Evolutionary conservation across 2,113 vertebrate genomes (phyloP), one percentile per base, ranked within the genome.

Genomic region (Cavia aperea): DNA sequence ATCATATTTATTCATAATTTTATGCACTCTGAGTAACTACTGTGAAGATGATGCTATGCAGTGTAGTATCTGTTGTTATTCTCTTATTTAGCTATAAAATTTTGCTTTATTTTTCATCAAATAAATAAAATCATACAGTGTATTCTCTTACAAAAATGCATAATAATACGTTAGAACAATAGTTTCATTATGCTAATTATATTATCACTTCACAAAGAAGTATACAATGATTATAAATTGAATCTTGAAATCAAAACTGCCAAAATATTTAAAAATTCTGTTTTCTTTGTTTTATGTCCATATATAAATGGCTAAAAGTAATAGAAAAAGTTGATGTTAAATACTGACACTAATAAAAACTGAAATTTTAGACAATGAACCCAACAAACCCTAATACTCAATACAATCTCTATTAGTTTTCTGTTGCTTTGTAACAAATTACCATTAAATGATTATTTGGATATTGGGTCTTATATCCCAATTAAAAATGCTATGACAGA

Each of bases 211-310:
- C 58, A 75, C 82, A 19, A 93, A 90, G 29, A 90, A 75, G 21
- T 87, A 86, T 68, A 39, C 1, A 93, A 72, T 91, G 86, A 33
- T 24, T 19, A 79, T 66, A 78, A 90, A 86, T 70, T 78, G 79
- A 72, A 92, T 65, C 49, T 46, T 88, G 75, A 93, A 92, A 87
- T 90, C 54, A 26, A 93, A 90, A 75, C 8, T n/a, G 2, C 81
- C 87, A 93, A 46, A 7, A 9, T 72, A 2, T 77, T 6, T 24
- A 58, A 86, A 79, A 86, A 68, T 4, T 18, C 33, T 26, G 56
- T 1, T 4, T n/a, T 56, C 21, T 79, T 81, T 93, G 54, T 43
- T 93, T 62, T 49, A 62, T 39, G 51, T 65, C 36, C 49, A 66
- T 56, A 87, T 84, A 46, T 79, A 68, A 18, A 18, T 83, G 3